Conservation (phyloP, 2,113 vertebrate genomes). For the Centropus unirufus region DNA sequence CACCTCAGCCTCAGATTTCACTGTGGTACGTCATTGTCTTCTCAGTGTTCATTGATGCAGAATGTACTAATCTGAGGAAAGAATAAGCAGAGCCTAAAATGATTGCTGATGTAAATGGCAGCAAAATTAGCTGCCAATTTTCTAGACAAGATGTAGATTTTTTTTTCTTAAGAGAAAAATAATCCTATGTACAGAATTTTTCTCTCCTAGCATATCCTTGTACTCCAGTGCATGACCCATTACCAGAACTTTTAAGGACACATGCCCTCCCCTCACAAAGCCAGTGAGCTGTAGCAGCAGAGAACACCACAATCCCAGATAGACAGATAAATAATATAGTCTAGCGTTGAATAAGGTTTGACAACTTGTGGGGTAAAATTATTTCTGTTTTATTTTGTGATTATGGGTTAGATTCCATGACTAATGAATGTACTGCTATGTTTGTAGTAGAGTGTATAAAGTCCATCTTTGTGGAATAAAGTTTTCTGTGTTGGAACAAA, state of each 20-base stretch:
- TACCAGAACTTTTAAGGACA: slow-evolving; percentile 15
- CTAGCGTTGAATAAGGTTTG: not conserved
- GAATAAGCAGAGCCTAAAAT: not conserved
- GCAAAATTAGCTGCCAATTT: slow-evolving; percentile 39
- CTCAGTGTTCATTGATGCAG: not conserved
- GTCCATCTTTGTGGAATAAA: not conserved
- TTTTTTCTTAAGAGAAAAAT: not conserved
- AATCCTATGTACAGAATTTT: not conserved
- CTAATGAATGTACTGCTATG: not conserved
- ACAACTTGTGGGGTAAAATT: not conserved
- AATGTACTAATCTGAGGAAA: not conserved
- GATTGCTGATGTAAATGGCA: not conserved
- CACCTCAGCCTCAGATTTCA: not conserved
- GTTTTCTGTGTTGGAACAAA: slow-evolving; percentile 13
- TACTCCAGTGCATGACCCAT: not conserved
- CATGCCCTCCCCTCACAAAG: slow-evolving; percentile 8
- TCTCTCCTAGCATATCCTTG: not conserved
- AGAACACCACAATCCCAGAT: not conserved
- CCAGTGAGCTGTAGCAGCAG: slow-evolving; percentile 27
- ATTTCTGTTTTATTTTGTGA: slow-evolving; percentile 32
- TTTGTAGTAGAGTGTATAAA: not conserved
- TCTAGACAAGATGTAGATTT: not conserved
- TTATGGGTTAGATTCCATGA: not conserved
- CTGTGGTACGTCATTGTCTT: not conserved
- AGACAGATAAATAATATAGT: slow-evolving; percentile 12